Evolutionary conservation across 2,888 invertebrate species (phyloP), one percentile per base, ranked within the genome.

Genomic region (Junonia oenone): DNA sequence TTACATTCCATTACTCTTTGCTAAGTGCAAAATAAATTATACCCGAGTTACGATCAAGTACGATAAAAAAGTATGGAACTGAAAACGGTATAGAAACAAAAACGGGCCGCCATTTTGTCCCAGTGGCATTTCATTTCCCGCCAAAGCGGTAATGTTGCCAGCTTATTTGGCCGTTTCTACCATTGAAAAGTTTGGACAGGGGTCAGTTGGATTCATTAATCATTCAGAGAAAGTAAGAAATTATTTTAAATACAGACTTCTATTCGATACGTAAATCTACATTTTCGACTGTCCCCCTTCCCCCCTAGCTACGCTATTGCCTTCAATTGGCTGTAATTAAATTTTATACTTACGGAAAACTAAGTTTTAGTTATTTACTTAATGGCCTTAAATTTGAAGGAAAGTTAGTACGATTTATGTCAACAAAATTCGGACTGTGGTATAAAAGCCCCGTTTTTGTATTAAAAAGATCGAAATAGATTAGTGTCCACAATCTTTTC

Each of bases 61-160:
- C 29, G 52, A 51, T 58, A 51, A 55, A 61, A 62, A 61, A 59
- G n/a, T 33, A 33, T 55, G 54, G 51, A 51, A 55, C 40, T n/a
- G n/a, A 35, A 47, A 46, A 38, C 29, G 40, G 29, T 31, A 43
- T 55, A 45, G 56, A 40, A 58, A 55, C 55, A 60, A 61, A 62
- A 61, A 63, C 29, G 45, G 45, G 47, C 29, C 58, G n/a, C 58
- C 61, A 63, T 66, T 63, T 63, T 59, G 59, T 56, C 37, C 43
- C 51, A 52, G 48, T 60, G 61, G 62, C 61, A 55, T 63, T 59
- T 62, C 49, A 61, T 61, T 65, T 64, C 57, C 62, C 67, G 56
- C 61, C 62, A 65, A 63, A 65, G 62, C 50, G 38, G 47, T 57
- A 61, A 63, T 64, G 63, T 65, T 65, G 63, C 66, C 62, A 65